Evolutionary conservation across 1,140 invertebrate species (phyloP).

Genomic region (Meloidogyne floridensis): DNA sequence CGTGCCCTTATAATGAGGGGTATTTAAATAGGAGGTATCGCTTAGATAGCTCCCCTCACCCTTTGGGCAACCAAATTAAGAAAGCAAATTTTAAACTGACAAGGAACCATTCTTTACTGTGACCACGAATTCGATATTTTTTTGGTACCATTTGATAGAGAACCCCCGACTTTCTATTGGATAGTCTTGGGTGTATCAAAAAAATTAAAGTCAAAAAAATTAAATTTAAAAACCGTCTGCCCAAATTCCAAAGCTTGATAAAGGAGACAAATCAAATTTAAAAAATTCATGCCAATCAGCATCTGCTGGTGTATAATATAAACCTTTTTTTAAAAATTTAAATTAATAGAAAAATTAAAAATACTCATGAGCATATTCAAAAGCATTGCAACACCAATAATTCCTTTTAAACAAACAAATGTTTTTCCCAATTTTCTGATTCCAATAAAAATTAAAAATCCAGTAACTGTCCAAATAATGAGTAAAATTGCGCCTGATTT

Average conservation of each 20-base stretch:
- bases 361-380: background rate
- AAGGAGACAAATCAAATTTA: background rate
- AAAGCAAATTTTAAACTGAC: too few species aligned
- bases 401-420: background rate
- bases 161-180: too few species aligned
- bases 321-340: background rate
- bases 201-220: background rate
- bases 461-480: slow-evolving; percentile 6
- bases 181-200: too few species aligned
- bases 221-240: background rate
- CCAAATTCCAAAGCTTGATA: background rate
- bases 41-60: too few species aligned
- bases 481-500: slow-evolving; percentile 1
- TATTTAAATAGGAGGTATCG: too few species aligned
- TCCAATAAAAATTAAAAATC: background rate
- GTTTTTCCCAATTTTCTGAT: background rate
- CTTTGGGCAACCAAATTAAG: too few species aligned
- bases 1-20: too few species aligned
- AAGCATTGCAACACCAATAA: background rate
- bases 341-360: background rate
- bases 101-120: too few species aligned
- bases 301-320: too few species aligned
- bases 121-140: too few species aligned
- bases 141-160: too few species aligned
- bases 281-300: background rate